Conservation (phyloP, 1,140 invertebrate genomes). For the Zaprionus tsacasi region DNA sequence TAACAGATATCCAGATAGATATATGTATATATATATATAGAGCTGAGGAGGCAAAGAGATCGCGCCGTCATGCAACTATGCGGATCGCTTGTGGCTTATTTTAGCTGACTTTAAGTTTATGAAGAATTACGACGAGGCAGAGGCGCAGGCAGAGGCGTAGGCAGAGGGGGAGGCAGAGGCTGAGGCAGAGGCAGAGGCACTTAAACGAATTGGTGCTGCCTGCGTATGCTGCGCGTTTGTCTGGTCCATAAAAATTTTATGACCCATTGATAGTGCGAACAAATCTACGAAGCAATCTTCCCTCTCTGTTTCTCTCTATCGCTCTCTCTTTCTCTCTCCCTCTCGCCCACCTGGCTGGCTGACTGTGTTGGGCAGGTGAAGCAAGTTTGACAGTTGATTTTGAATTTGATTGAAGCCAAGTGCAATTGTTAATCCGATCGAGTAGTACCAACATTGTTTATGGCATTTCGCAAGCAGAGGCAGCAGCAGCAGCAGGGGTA, state of each 20-base stretch:
- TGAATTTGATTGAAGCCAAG: conserved; percentile 73
- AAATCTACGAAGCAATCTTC: conserved; percentile 44
- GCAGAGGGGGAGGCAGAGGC: conserved; percentile 65
- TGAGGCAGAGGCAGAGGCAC: conserved; percentile 74
- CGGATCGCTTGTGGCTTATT: conserved; percentile 67
- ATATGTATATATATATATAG: conserved; percentile 30
- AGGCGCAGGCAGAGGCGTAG: conserved; percentile 53
- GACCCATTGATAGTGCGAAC: conserved; percentile 79
- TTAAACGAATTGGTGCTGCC: conserved; percentile 71
- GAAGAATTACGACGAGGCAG: conserved; percentile 74
- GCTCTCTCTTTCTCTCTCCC: background rate
- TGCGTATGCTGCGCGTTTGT: conserved; percentile 57
- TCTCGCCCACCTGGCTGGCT: conserved; percentile 24
- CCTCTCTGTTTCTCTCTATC: background rate
- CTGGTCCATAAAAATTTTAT: conserved; percentile 80
- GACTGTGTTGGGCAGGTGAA: conserved; percentile 49
- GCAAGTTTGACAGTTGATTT: conserved; percentile 75
- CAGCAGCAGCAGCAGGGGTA: background rate
- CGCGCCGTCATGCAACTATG: conserved; percentile 50
- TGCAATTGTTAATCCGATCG: conserved; percentile 59
- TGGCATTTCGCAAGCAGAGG: conserved; percentile 59
- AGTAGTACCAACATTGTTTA: conserved; percentile 61
- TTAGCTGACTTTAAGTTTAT: conserved; percentile 77
- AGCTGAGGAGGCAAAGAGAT: conserved; percentile 36
- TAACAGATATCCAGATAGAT: background rate